Base-by-base conservation (phyloP, 2,113 vertebrate species). In the Cebus imitator region DNA sequence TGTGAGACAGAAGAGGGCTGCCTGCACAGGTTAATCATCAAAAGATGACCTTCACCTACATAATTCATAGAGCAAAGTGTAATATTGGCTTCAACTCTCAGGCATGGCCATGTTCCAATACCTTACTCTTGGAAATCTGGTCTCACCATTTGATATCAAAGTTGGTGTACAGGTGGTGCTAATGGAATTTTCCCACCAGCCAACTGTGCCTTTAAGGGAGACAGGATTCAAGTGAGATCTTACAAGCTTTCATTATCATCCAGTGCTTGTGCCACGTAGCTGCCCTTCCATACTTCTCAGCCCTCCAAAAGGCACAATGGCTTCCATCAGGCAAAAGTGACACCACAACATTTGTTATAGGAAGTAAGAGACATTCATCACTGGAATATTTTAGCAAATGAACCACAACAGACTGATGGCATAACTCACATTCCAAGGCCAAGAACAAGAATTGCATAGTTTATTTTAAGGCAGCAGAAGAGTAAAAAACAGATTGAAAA, bases 401-500 rank as follows among this genome's bases (percentile, higher is more conserved):
- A 96, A 97, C 97, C 95, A 83, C 4, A 96, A 79, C 85, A 91
- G 95, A 97, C 92, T 97, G 96, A 48, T 30, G n/a, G 57, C 93
- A 92, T 32, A 95, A 93, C 91, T 97, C 97, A 92, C 37, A 2
- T 75, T 95, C 79, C 78, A 52, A 97, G 93, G 82, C 84, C 93
- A 92, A 97, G 57, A 90, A 61, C 43, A 91, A 96, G 55, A 97
- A 61, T 91, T 95, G 10, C 45, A 87, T 50, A 32, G 35, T 94
- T 97, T 98, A 98, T 98, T 98, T 98, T 97, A 98, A 97, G 89
- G 94, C 68, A 81, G 73, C 4, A 57, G 94, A 96, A 64, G 32
- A 96, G 87, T 64, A 97, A 97, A 73, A 97, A 82, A 92, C 95
- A 98, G 97, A 94, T 32, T 93, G 97, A 97, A 96, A 97, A 83